Evolutionary conservation across 2,797 vertebrate genomes (phyloP).

Genomic region (Poeciliopsis presidionis): DNA sequence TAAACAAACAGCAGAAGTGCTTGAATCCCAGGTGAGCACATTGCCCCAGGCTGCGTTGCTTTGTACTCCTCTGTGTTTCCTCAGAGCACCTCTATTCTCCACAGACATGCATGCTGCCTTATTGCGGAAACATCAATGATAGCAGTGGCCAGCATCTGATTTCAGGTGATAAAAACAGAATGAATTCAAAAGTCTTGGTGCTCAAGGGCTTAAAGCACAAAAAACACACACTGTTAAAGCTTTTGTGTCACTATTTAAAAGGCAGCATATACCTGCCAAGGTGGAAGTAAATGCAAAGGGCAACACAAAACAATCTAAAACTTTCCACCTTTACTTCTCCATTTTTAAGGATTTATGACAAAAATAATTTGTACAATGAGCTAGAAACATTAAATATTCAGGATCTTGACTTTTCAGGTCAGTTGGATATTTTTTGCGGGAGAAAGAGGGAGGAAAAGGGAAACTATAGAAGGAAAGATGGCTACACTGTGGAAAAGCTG

Average conservation of each 20-base stretch:
- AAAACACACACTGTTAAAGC: constrained; percentile 18
- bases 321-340: constrained; percentile 49
- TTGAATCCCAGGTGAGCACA: constrained; percentile 68
- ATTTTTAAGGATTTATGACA: constrained; percentile 62
- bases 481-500: constrained; percentile 75
- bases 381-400: constrained; percentile 75
- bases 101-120: constrained; percentile 64
- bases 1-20: constrained; percentile 73
- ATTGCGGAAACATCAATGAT: constrained; percentile 66
- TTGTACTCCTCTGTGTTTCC: constrained; percentile 74
- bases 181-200: constrained; percentile 41
- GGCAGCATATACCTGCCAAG: constrained; percentile 15
- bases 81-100: constrained; percentile 66
- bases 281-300: constrained; percentile 30
- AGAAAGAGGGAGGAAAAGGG: constrained; percentile 25
- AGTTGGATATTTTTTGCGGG: constrained; percentile 84
- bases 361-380: constrained; percentile 71
- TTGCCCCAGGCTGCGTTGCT: constrained; percentile 68
- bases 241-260: constrained; percentile 42
- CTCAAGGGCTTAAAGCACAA: constrained; percentile 41
- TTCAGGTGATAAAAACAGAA: constrained; percentile 55
- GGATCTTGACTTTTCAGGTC: constrained; percentile 78
- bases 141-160: constrained; percentile 61
- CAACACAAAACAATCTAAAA: constrained; percentile 56
- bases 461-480: constrained; percentile 47